Conservation (phyloP, 2,113 vertebrate species). For the Rhinichthys klamathensis region DNA sequence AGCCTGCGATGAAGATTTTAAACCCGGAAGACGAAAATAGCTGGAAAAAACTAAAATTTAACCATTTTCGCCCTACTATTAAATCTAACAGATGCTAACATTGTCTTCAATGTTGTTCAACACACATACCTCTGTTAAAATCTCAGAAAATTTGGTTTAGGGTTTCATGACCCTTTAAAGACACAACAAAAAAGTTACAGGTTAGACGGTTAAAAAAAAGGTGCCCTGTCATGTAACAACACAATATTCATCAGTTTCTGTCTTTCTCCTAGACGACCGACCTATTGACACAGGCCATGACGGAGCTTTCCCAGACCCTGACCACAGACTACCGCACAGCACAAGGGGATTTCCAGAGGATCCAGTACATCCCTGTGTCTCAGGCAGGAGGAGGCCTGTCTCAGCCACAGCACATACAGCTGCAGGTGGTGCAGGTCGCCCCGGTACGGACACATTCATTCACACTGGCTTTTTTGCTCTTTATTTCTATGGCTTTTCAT, state of each 20-base stretch:
- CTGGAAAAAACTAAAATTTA: no score
- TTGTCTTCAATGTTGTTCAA: no score
- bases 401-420: constrained; percentile 94
- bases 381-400: constrained; percentile 83
- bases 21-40: no score
- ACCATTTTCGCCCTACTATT: no score
- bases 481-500: not conserved
- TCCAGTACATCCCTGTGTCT: constrained; percentile 96
- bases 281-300: constrained; percentile 97
- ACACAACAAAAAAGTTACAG: not conserved
- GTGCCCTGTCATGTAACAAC: not conserved
- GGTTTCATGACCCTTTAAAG: no score
- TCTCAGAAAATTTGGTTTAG: no score
- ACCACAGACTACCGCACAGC: constrained; percentile 91
- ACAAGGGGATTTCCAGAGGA: constrained; percentile 93
- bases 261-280: constrained; percentile 85
- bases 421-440: constrained; percentile 96
- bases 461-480: not conserved
- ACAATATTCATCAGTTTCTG: not conserved
- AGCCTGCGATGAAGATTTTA: no score
- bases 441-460: constrained; percentile 76
- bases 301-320: constrained; percentile 94
- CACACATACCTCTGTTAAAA: no score
- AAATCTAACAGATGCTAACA: no score
- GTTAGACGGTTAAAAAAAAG: not conserved